These are phyloP conservation scores for Nymphalis polychloros DNA, from an alignment of 2,888 invertebrate species.

Conservation along the genomic window DNA sequence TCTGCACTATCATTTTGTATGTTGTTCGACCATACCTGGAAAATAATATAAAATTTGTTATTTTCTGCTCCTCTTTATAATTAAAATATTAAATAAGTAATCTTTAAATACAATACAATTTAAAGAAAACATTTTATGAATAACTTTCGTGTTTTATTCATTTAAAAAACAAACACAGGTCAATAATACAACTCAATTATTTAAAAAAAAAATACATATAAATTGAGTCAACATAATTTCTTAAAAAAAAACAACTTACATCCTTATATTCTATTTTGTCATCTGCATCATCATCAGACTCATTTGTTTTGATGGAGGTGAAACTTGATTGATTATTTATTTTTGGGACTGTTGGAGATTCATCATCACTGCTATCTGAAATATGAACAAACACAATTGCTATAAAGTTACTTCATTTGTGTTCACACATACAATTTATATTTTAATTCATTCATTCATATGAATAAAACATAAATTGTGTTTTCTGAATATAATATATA, in stretches of 20 bases:
- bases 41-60: slow-evolving; percentile 9
- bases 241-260: slow-evolving; percentile 52
- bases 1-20: slow-evolving; percentile 65
- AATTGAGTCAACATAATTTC: no score
- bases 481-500: no score
- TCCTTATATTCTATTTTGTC: slow-evolving; percentile 61
- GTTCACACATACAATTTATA: no score
- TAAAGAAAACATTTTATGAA: no score
- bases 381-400: slow-evolving; percentile 9
- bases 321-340: slow-evolving; percentile 26
- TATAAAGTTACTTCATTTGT: no score
- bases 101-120: no score
- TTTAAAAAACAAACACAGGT: background rate
- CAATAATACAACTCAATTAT: no score
- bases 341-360: slow-evolving; percentile 46
- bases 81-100: no score
- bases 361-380: slow-evolving; percentile 76
- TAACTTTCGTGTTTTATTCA: no score
- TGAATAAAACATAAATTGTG: no score
- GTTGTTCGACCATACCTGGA: slow-evolving; percentile 67
- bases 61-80: background rate
- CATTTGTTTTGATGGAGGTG: slow-evolving; percentile 40
- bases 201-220: no score
- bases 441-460: no score
- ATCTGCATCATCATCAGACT: slow-evolving; percentile 55